Evolutionary conservation across 2,888 invertebrate species (phyloP).

Genomic region (Colletes collaris): DNA sequence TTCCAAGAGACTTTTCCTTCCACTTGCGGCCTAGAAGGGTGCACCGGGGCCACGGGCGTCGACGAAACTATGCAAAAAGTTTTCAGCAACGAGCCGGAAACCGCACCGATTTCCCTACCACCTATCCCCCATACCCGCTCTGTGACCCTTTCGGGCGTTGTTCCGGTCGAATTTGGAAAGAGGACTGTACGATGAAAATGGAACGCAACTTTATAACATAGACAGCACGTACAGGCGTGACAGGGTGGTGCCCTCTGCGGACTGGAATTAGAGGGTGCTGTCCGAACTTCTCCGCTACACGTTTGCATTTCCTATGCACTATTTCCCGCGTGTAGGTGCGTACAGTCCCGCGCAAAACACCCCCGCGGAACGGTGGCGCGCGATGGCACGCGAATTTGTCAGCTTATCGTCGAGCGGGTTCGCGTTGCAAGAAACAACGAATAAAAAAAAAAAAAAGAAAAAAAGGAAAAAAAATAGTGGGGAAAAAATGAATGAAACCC

Average conservation of each 20-base stretch:
- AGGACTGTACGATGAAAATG: slow-evolving; percentile 69
- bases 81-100: slow-evolving; percentile 58
- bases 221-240: slow-evolving; percentile 71
- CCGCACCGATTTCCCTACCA: slow-evolving; percentile 48
- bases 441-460: slow-evolving; percentile 17
- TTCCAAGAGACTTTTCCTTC: slow-evolving; percentile 49
- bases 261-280: slow-evolving; percentile 78
- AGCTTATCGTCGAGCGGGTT: slow-evolving; percentile 57
- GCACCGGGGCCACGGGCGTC: background rate
- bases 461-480: slow-evolving; percentile 48
- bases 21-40: slow-evolving; percentile 31
- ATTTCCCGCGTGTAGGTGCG: slow-evolving; percentile 74
- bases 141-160: slow-evolving; percentile 58
- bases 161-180: slow-evolving; percentile 70
- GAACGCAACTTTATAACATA: slow-evolving; percentile 73
- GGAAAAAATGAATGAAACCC: slow-evolving; percentile 60
- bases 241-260: slow-evolving; percentile 76
- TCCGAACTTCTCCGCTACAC: slow-evolving; percentile 77
- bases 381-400: slow-evolving; percentile 44
- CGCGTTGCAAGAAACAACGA: slow-evolving; percentile 41
- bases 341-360: slow-evolving; percentile 66
- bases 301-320: slow-evolving; percentile 80
- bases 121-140: background rate
- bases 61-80: slow-evolving; percentile 61
- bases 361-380: slow-evolving; percentile 12